Conservation (phyloP, 2,888 invertebrate genomes). For the Lumbricus terrestris region DNA sequence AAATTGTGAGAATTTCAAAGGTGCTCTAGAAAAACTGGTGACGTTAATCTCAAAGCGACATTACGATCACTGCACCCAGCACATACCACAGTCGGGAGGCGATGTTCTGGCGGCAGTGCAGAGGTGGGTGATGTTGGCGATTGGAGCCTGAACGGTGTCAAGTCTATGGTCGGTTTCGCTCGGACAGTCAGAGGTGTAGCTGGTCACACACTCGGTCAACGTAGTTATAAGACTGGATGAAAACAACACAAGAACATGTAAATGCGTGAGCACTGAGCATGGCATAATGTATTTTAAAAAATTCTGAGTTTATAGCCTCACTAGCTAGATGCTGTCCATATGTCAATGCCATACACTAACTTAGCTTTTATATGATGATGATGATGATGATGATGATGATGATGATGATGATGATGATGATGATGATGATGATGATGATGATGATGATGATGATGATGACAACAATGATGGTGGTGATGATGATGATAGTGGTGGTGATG, state of each 20-base stretch:
- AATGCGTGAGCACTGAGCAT: background rate
- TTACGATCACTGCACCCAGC: background rate
- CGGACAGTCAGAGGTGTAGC: background rate
- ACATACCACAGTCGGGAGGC: slow-evolving; percentile 11
- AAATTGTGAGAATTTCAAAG: background rate
- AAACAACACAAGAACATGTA: background rate
- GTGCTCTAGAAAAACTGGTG: background rate
- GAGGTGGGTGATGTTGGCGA: background rate
- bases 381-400: too few species aligned
- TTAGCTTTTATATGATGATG: too few species aligned
- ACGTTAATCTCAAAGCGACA: background rate
- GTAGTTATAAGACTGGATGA: background rate
- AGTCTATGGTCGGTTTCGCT: background rate
- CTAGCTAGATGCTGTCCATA: background rate
- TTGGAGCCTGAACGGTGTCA: background rate
- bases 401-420: too few species aligned
- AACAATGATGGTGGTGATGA: too few species aligned
- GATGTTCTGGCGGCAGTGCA: background rate
- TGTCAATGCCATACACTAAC: too few species aligned
- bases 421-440: too few species aligned
- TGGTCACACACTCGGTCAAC: background rate
- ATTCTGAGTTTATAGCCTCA: background rate
- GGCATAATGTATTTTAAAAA: background rate
- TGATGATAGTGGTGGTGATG: too few species aligned
- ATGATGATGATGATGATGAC: too few species aligned